Base-by-base conservation (phyloP, 2,113 vertebrate genomes). In the Tupaia tana region DNA sequence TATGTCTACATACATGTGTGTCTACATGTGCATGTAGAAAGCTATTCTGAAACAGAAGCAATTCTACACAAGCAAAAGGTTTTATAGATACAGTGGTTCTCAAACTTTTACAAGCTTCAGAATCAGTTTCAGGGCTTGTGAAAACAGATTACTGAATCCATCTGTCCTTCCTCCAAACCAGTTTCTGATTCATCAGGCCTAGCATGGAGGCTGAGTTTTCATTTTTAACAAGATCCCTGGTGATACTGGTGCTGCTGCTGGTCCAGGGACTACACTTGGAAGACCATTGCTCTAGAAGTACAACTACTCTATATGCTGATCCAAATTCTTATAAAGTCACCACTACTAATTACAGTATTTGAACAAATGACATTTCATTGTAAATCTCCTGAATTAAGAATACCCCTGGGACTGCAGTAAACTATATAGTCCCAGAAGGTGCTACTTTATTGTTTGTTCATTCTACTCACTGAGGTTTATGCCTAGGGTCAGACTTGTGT, bases 311-410 rank as follows among this genome's bases (percentile, higher is more conserved):
- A 27, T 66, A 69, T 66, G 43, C 85, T 83, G 54, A 86, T 74
- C 77, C 59, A 88, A 54, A 92, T 91, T 94, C 74, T 64, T 61
- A 88, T 25, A n/a, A 77, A 91, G 52, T 69, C 77, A n/a, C 43
- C 59, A 82, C 74, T 92, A 73, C 80, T 80, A 88, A 79, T 27
- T 70, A 3, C n/a, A 77, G 58, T 24, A 93, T 25, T 90, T 7
- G 7, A 96, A 79, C 54, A 78, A 92, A 94, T 85, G 63, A 64
- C 67, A 95, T 96, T 93, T 61, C 93, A 66, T n/a, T 79, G 86
- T 94, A 79, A 91, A 86, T 77, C 19, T 94, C 61, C 64, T 94
- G 78, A 96, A 90, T 94, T 86, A 95, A 95, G 54, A 91, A 43
- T 43, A 43, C 43, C 43, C 6, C 43, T 43, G 43, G 43, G 43